phyloP scores from a whole-genome alignment of 2,797 vertebrate species.

The Podarcis siculus region DNA sequence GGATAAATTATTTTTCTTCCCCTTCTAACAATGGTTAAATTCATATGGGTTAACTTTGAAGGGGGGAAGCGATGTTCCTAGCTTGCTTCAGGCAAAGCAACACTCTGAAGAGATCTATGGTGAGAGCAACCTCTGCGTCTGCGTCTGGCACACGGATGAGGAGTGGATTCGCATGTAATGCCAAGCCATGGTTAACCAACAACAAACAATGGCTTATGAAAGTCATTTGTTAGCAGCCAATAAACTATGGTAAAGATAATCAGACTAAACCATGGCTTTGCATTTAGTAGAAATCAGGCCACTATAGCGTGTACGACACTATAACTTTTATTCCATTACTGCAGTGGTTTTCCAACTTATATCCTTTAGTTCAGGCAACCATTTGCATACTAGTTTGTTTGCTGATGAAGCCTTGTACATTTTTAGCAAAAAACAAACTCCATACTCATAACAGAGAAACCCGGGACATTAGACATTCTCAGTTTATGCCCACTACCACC shows the following conservation, averaged over 20 bases:
- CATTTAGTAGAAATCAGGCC: no score
- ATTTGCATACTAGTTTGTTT: background rate
- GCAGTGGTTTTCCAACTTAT: background rate
- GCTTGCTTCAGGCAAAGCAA: background rate
- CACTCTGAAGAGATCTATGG: background rate
- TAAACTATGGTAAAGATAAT: no score
- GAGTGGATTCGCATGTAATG: no score
- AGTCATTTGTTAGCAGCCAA: no score
- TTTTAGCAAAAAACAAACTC: background rate
- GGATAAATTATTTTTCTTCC: background rate
- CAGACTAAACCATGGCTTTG: no score
- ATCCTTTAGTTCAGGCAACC: background rate
- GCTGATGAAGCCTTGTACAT: background rate
- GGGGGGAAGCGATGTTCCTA: background rate
- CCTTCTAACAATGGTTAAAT: background rate
- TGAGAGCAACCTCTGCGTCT: background rate
- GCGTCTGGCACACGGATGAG: background rate
- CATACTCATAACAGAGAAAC: background rate
- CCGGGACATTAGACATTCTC: background rate
- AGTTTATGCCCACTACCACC: background rate
- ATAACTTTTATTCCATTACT: background rate
- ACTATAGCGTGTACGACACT: no score
- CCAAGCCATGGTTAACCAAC: no score
- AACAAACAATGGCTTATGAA: no score
- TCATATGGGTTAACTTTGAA: background rate